Conservation (phyloP, 2,113 vertebrate genomes). For the Megaleporinus macrocephalus region DNA sequence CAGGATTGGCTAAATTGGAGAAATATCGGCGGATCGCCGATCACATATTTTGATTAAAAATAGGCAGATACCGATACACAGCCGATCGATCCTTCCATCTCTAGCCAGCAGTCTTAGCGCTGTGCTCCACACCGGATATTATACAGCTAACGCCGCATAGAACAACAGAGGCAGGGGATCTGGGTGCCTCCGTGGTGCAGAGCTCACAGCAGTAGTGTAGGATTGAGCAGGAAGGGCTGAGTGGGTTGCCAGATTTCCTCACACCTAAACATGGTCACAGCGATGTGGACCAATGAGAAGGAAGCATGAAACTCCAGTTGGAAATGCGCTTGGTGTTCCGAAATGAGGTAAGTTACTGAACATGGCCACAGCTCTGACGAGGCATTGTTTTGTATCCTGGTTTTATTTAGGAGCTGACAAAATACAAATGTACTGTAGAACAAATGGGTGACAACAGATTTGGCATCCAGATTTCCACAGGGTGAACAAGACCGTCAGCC, state of each 20-base stretch:
- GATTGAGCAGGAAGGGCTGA: background rate
- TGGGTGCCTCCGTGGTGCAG: background rate
- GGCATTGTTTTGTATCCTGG: background rate
- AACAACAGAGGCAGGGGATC: background rate
- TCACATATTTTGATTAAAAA: no score
- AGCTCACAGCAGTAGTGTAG: background rate
- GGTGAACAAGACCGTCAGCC: background rate
- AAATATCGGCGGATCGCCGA: no score
- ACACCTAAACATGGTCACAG: background rate
- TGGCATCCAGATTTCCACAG: slow-evolving; percentile 31
- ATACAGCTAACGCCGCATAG: background rate
- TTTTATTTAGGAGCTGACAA: slow-evolving; percentile 37
- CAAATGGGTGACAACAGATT: slow-evolving; percentile 34
- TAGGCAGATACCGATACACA: no score
- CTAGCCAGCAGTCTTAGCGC: background rate
- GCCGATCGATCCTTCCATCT: no score
- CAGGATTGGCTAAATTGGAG: no score
- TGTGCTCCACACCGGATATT: background rate
- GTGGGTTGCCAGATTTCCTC: slow-evolving; percentile 3
- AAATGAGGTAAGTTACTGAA: slow-evolving; percentile 18
- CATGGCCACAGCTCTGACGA: background rate
- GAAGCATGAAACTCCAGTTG: background rate
- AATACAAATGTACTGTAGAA: slow-evolving; percentile 31
- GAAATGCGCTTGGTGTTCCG: background rate
- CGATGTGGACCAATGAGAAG: background rate